Base-by-base conservation (phyloP, 2,888 invertebrate species). In the Drosophila neonasuta region DNA sequence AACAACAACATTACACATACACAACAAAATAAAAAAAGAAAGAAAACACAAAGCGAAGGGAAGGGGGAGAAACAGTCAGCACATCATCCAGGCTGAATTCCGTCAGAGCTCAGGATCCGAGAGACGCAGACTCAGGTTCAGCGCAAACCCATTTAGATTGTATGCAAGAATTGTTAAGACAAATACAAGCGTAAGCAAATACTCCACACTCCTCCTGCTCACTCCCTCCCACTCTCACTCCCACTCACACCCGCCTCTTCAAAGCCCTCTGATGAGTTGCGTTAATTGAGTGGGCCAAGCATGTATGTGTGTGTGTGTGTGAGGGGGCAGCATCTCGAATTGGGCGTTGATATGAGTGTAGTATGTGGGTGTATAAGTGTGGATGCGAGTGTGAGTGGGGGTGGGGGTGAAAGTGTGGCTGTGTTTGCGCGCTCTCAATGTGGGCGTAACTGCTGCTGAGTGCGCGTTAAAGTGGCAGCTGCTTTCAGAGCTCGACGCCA, bases 281-380 rank as follows among this genome's bases (percentile, higher is more conserved):
- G 82, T 86, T 87, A 87, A 83, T 83, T 83, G 85, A 83, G 87
- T 87, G 83, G 87, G 87, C 73, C 51, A 57, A 52, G 66, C 67
- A 59, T 68, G 57, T 62, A 61, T 70, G 60, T 49, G 65, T 55
- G 15, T 29, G 57, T 29, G 36, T 45, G 59, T 58, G 49, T 30
- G 42, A 41, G 36, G 36, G 36, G n/a, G 36, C 36, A 36, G 36
- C 36, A 36, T 36, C 36, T 36, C 36, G 36, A 36, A 36, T 36
- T 36, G 36, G 36, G 36, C 36, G 36, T 36, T 11, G 10, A 36
- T 36, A n/a, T 11, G 36, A 36, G 56, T 44, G 68, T 66, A 11
- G 81, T 58, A 58, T 56, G 66, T 52, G 45, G 34, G 24, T 32
- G 32, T 20, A 44, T 20, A 44, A n/a, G 54, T 42, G 32, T 20